Percentiles rank a stretch among this genome's conserved stretches.
Conservation (phyloP, 2,113 vertebrate species). For the Oreotrochilus melanogaster region DNA sequence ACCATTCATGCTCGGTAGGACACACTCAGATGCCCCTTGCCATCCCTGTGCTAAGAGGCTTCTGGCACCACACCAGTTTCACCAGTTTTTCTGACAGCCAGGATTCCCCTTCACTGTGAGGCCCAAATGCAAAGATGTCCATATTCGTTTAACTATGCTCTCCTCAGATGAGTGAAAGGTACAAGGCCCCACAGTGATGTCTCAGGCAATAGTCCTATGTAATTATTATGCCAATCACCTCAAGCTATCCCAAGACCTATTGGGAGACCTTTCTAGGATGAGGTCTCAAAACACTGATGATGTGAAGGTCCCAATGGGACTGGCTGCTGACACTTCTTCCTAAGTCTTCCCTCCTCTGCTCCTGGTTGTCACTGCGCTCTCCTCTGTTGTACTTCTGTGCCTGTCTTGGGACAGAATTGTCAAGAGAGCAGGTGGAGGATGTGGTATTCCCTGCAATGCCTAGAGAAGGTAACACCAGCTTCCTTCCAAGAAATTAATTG, state of each 20-base stretch:
- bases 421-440: background rate
- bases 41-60: background rate
- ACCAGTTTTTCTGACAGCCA: background rate
- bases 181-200: background rate
- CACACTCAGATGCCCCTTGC: background rate
- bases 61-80: background rate
- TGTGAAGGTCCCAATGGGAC: background rate
- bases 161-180: background rate
- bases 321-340: background rate
- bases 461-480: background rate
- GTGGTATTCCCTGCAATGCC: background rate
- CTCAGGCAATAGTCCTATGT: background rate
- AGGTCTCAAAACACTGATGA: background rate
- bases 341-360: background rate
- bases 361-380: background rate
- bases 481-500: background rate
- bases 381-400: background rate
- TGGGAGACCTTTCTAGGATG: background rate
- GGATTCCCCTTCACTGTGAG: background rate
- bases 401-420: background rate
- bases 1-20: conserved; percentile 37
- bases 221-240: background rate
- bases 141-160: background rate
- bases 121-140: background rate
- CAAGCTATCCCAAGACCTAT: background rate